Evolutionary conservation across 92 coral and sea anemone species (phyloP), one percentile per base, ranked within the genome.

Genomic region (Phenganax subtilis): DNA sequence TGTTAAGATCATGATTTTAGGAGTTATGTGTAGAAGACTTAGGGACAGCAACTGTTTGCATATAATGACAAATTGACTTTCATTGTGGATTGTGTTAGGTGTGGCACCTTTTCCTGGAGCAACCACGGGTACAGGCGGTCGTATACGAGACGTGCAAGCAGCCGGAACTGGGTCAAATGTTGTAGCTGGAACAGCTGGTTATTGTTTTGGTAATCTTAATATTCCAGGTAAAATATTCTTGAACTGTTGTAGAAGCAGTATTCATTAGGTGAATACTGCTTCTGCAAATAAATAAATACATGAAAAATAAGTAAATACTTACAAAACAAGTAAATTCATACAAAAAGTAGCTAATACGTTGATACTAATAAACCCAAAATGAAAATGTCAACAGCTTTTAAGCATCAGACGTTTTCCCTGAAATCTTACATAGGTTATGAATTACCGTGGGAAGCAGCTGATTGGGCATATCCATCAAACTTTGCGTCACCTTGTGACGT

Each of bases 41-140:
- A 37, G 2, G 5, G 47, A 37, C 47, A 37, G 47, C 47, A 37
- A 37, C 5, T 37, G 47, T 37, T 37, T 37, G 3, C 5, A 37
- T 5, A 37, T 2, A 37, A 37, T 37, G 47, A 37, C 47, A 37
- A 37, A 37, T 37, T 37, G 47, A 2, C 2, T 37, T 37, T 1
- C 47, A 52, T 30, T 15, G 9, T 56, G 17, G 4, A 8, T 57
- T 76, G 47, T 37, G 47, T 30, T 37, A 93, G 98, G 98, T 76
- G 97, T 93, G 0, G 98, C 98, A 37, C 98, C 98, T 30, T 93
- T 93, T 81, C 85, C 98, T 65, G 98, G 98, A 51, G 98, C 98
- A 3, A 93, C 98, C 6, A 93, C 98, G 57, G 98, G 98, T 12
- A 93, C 98, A 62, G 98, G 98, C 44, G 98, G 98, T 6, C 90